These are phyloP conservation scores for Halichoeres trimaculatus DNA, from an alignment of 2,113 vertebrate genomes.

Conservation along the genomic window DNA sequence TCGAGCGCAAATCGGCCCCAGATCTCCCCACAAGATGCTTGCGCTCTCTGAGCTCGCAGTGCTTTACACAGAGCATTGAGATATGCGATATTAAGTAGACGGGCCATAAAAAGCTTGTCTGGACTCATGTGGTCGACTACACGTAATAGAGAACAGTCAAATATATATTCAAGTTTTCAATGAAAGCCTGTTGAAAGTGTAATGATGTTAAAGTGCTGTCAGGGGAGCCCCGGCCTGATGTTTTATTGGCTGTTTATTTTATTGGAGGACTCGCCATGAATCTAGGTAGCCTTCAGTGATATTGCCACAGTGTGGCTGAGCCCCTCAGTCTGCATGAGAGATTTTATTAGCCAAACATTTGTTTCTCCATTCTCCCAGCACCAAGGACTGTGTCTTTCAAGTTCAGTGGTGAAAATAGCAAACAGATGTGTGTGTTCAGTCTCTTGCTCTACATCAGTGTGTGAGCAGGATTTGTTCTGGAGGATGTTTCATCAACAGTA, in stretches of 20 bases:
- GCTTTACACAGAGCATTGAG: constrained; percentile 56
- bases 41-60: constrained; percentile 45
- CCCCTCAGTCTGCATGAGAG: constrained; percentile 74
- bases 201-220: constrained; percentile 81
- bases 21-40: constrained; percentile 70
- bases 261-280: constrained; percentile 79
- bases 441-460: constrained; percentile 30
- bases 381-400: constrained; percentile 63
- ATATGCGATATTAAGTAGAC: constrained; percentile 76
- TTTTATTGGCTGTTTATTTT: constrained; percentile 85
- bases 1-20: constrained; percentile 75
- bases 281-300: constrained; percentile 78
- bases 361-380: constrained; percentile 70
- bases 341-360: constrained; percentile 82
- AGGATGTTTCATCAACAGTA: constrained; percentile 30
- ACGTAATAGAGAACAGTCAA: constrained; percentile 70
- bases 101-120: constrained; percentile 65
- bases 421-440: constrained; percentile 77
- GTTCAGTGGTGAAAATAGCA: constrained; percentile 75
- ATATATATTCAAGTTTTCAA: constrained; percentile 79
- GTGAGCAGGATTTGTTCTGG: constrained; percentile 36
- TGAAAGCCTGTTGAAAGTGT: constrained; percentile 80
- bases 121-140: constrained; percentile 64
- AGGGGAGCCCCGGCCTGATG: constrained; percentile 68
- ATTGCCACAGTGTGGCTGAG: constrained; percentile 73